Base-by-base conservation (phyloP, 2,888 invertebrate species). In the Drosophila kokeensis region DNA sequence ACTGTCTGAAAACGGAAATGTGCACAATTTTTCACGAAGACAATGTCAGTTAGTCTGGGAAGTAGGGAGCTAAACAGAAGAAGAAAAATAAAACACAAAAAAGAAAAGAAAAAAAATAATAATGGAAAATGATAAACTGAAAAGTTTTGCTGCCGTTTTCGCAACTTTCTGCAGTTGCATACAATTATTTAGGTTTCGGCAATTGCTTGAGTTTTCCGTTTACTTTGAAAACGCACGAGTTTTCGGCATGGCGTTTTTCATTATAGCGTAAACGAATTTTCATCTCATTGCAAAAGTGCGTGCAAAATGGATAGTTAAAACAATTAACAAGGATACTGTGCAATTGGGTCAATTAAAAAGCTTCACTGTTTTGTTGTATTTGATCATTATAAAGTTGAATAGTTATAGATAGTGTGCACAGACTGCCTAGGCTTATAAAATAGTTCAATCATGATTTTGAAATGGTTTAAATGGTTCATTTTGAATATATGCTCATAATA, bases 1-100 rank as follows among this genome's bases (percentile, higher is more conserved):
- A 55, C 24, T 34, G 77, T 78, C 21, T 42, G 88, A 86, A 85
- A 85, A 85, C 89, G 84, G 87, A 90, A 86, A 90, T 86, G 90
- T 90, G 89, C 83, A 76, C 88, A 88, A 86, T 90, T 90, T 89
- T 89, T 89, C 90, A 90, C 81, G 73, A 79, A 90, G 79, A 87
- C 90, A 81, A 88, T 79, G 89, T 88, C 90, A 73, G 87, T 54
- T 64, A 54, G 75, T 45, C 63, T 69, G 69, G 60, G 54, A 81
- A 74, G 36, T 55, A 58, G 66, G 70, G 32, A 48, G 64, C 40
- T 52, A 52, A 64, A 62, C 38, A 36, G 58, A 11, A 42, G 11
- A 49, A 64, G n/a, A 58, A 49, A 45, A 68, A 32, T 24, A 40
- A 34, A 34, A 21, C 4, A 7, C 30, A 49, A 62, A 34, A 53